phyloP scores from a whole-genome alignment of 2,113 vertebrate genomes.

The Delphinus delphis region DNA sequence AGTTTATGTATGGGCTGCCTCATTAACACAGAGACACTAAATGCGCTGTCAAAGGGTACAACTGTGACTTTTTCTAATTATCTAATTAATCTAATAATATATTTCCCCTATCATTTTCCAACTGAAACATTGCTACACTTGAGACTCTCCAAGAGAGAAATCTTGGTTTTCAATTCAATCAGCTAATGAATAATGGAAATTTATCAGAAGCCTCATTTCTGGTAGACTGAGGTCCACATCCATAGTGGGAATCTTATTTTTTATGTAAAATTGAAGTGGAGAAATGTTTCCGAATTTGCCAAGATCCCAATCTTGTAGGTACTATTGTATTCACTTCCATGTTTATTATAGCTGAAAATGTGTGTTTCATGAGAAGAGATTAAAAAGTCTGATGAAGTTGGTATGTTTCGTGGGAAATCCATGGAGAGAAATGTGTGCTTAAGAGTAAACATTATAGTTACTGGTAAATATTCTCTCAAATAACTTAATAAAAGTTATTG shows the following conservation, averaged over 20 bases:
- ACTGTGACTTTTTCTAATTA: conserved; percentile 83
- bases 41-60: conserved; percentile 76
- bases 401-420: conserved; percentile 24
- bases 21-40: conserved; percentile 75
- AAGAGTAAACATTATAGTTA: conserved; percentile 33
- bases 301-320: background rate
- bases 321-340: background rate
- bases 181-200: conserved; percentile 49
- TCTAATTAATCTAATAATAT: conserved; percentile 83
- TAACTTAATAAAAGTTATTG: conserved; percentile 59
- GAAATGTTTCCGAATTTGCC: background rate
- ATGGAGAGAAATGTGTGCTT: background rate
- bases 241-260: background rate
- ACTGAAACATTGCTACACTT: conserved; percentile 60
- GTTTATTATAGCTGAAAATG: background rate
- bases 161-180: conserved; percentile 19
- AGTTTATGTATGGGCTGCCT: conserved; percentile 73
- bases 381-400: background rate
- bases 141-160: conserved; percentile 62
- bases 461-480: conserved; percentile 59
- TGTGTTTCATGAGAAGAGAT: conserved; percentile 13
- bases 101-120: conserved; percentile 74
- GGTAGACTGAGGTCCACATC: background rate
- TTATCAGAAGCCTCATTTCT: background rate
- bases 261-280: background rate